Evolutionary conservation across 2,797 vertebrate species (phyloP), one percentile per base, ranked within the genome.

Genomic region (Sibirionetta formosa): DNA sequence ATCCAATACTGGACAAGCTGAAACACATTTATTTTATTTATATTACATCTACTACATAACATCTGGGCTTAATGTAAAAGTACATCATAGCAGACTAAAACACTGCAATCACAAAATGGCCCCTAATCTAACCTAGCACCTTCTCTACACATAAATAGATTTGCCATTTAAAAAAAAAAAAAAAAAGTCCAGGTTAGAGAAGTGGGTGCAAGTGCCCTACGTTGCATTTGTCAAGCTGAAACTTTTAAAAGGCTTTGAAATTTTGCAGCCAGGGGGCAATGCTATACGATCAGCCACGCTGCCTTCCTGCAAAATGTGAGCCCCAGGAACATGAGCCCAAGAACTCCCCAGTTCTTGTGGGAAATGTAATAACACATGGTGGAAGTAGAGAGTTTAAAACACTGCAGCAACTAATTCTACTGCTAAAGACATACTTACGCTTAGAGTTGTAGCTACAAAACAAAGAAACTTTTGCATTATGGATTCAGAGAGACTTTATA

Each of bases 1-100:
- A 86, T 78, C 65, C 90, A 94, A 64, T 60, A 65, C 79, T 71
- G 42, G 79, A 58, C 57, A 94, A 95, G 82, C 90, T 91, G 79
- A 93, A 95, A 90, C 65, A 66, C 31, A 91, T 95, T 89, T 80
- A 63, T 88, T 93, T 79, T 85, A 91, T 95, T 95, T 96, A 81
- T 88, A 64, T 80, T 93, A 83, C 82, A 82, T 85, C 64, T 85
- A 51, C 82, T 80, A 50, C 33, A 50, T 56, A 94, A 90, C 95
- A 97, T 96, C 89, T 94, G 95, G 79, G 72, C 87, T 95, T 94
- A 88, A 91, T 86, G 89, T 68, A 83, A 63, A 85, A 94, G 57
- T 68, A 69, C 65, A 91, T 79, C 23, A 56, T 9, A 85, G 76
- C 53, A 78, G 90, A 68, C n/a, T 64, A 85, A 90, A 91, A 26